These are phyloP conservation scores for Tachysurus fulvidraco DNA, from an alignment of 2,113 vertebrate species.

Conservation along the genomic window DNA sequence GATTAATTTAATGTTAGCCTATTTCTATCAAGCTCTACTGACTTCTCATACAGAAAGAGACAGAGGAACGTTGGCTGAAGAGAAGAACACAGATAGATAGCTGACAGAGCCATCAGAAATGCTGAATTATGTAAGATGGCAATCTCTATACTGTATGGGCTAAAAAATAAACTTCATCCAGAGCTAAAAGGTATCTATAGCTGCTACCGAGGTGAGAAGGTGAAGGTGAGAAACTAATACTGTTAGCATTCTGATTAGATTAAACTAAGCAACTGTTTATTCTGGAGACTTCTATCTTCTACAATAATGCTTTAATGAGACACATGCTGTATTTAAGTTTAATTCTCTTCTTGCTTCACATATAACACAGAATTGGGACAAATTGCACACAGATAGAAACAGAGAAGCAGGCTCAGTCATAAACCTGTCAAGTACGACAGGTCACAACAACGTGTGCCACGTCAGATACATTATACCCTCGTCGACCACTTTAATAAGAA, in stretches of 20 bases:
- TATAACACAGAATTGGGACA: slow-evolving; percentile 17
- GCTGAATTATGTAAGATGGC: not conserved
- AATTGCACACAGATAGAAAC: not conserved
- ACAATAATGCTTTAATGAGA: not conserved
- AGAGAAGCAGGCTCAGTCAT: not conserved
- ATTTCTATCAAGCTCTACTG: not conserved
- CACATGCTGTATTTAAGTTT: not conserved
- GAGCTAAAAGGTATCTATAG: not conserved
- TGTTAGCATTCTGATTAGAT: not conserved
- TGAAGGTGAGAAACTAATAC: not conserved
- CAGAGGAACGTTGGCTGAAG: not conserved
- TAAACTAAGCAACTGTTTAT: not conserved
- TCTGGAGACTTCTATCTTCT: not conserved
- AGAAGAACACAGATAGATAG: not conserved
- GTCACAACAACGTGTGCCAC: not conserved
- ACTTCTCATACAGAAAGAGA: slow-evolving; percentile 5
- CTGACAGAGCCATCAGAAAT: slow-evolving; percentile 4
- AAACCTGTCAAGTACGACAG: not conserved
- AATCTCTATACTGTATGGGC: not conserved
- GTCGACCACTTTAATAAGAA: not conserved
- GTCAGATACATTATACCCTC: not conserved
- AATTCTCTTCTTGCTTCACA: slow-evolving; percentile 3
- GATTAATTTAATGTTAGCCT: not conserved
- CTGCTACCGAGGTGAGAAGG: slow-evolving; percentile 7
- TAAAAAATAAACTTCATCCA: not conserved